These are phyloP conservation scores for Paracanthobrama guichenoti DNA, from an alignment of 2,113 vertebrate species.

Conservation along the genomic window DNA sequence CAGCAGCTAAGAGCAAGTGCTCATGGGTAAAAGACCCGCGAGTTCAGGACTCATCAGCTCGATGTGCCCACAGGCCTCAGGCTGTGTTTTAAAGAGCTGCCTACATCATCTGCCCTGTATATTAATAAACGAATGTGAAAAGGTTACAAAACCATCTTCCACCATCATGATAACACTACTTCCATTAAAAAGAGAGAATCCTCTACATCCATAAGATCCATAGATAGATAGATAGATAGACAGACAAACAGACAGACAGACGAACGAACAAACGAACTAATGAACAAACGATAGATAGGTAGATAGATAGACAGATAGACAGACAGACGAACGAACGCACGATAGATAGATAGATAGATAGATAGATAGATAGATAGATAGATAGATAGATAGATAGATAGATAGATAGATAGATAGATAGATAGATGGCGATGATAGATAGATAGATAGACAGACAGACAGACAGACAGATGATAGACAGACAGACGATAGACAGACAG, in stretches of 20 bases:
- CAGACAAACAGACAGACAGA: not conserved
- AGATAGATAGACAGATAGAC: no score
- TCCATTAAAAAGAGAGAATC: not conserved
- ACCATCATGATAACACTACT: not conserved
- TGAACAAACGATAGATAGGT: no score
- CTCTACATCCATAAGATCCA: not conserved
- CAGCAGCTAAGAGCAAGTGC: slow-evolving; percentile 1
- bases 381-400: no score
- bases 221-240: not conserved
- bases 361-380: no score
- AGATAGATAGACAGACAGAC: no score
- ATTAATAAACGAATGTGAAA: not conserved
- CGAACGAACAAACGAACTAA: no score
- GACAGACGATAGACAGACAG: not conserved
- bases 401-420: no score
- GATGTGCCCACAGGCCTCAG: not conserved
- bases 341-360: no score
- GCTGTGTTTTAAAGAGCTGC: not conserved
- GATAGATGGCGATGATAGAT: no score
- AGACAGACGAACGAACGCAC: no score
- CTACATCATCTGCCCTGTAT: not conserved
- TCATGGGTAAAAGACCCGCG: not conserved
- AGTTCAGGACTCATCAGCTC: slow-evolving; percentile 5
- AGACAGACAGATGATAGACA: no score
- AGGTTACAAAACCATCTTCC: not conserved